Evolutionary conservation across 2,888 invertebrate genomes (phyloP).

Genomic region (Apodemia mormo): DNA sequence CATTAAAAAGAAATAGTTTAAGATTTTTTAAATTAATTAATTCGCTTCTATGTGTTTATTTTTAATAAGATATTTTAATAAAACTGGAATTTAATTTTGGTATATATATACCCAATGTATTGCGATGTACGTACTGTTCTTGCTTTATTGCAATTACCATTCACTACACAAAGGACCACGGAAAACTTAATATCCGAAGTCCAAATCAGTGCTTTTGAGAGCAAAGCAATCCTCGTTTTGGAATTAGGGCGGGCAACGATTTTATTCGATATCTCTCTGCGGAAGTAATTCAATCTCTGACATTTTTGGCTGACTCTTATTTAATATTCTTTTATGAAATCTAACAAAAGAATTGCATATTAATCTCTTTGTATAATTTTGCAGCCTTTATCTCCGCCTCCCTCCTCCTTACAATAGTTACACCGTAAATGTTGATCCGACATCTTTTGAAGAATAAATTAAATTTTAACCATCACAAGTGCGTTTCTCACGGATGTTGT

Average conservation of each 20-base stretch:
- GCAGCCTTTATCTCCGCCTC: too few relatives aligned
- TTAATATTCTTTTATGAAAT: background rate
- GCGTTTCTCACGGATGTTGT: too few relatives aligned
- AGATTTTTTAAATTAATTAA: too few relatives aligned
- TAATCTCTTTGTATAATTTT: background rate
- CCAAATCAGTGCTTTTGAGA: slow-evolving; percentile 4
- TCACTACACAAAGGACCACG: background rate
- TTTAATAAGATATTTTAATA: too few relatives aligned
- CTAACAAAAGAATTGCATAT: background rate
- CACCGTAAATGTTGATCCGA: too few relatives aligned
- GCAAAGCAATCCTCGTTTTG: slow-evolving; percentile 6
- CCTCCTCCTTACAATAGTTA: too few relatives aligned
- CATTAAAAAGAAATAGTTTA: too few relatives aligned
- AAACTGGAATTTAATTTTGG: background rate
- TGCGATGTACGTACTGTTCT: slow-evolving; percentile 10
- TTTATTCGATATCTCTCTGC: background rate
- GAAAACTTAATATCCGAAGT: background rate
- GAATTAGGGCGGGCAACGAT: background rate
- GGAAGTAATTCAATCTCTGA: slow-evolving; percentile 1
- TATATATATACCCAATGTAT: background rate
- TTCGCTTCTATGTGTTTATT: too few relatives aligned
- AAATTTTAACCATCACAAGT: too few relatives aligned
- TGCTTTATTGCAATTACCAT: background rate
- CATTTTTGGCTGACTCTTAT: slow-evolving; percentile 10
- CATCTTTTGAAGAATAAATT: too few relatives aligned